These are phyloP conservation scores for Spheniscus mendiculus DNA, from an alignment of 2,113 vertebrate species.

Conservation along the genomic window DNA sequence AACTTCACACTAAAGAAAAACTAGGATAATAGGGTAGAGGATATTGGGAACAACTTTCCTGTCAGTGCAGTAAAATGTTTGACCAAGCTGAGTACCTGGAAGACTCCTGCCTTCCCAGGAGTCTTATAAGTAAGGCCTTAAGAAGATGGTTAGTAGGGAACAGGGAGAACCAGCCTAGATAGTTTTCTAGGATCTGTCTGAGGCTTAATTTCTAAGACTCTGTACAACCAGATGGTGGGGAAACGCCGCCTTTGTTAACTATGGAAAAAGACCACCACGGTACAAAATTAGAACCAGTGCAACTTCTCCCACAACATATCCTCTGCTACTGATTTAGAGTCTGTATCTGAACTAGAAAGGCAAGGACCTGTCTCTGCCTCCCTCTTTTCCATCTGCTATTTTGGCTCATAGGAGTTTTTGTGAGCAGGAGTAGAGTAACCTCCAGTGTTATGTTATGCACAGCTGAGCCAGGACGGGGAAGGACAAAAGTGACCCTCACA, in stretches of 20 bases:
- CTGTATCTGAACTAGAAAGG: background rate
- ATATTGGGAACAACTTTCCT: background rate
- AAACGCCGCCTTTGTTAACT: background rate
- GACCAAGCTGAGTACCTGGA: background rate
- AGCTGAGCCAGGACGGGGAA: background rate
- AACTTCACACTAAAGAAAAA: background rate
- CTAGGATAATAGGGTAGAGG: background rate
- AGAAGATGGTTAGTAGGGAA: background rate
- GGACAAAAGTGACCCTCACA: background rate
- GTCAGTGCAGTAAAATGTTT: background rate
- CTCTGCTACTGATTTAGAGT: conserved; percentile 24
- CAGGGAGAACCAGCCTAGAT: background rate
- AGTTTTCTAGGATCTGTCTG: background rate
- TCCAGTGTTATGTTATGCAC: background rate
- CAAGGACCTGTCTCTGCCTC: background rate
- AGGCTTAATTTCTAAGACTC: background rate
- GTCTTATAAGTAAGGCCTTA: background rate
- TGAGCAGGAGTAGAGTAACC: background rate
- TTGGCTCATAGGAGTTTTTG: background rate
- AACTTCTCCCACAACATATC: background rate
- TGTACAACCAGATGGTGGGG: background rate
- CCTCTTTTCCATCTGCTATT: background rate
- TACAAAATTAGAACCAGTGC: conserved; percentile 35
- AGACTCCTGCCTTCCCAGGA: background rate
- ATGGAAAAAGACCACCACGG: conserved; percentile 17